Evolutionary conservation across 2,113 vertebrate genomes (phyloP).

Genomic region (Motacilla alba): DNA sequence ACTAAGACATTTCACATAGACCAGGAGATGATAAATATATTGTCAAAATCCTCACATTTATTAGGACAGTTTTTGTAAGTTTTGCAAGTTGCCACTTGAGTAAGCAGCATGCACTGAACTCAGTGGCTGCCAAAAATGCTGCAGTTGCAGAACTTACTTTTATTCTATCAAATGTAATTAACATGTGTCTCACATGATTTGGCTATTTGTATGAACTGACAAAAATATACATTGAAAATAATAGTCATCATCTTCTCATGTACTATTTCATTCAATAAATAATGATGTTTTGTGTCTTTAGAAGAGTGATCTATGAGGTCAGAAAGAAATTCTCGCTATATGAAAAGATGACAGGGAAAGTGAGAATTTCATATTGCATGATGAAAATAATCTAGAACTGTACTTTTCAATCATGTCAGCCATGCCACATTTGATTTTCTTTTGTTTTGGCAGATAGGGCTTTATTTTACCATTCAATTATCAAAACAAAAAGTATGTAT

Average conservation of each 20-base stretch:
- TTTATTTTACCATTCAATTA: background rate
- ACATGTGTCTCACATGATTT: background rate
- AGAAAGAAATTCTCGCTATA: background rate
- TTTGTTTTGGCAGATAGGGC: background rate
- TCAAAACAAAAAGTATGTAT: background rate
- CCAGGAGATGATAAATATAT: conserved; percentile 29
- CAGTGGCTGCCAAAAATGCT: conserved; percentile 34
- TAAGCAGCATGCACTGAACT: background rate
- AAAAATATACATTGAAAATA: conserved; percentile 34
- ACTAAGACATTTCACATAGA: background rate
- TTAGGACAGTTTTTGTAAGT: conserved; percentile 24
- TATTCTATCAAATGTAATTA: conserved; percentile 15
- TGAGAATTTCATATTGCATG: background rate
- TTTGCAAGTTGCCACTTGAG: conserved; percentile 51
- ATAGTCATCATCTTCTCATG: conserved; percentile 8
- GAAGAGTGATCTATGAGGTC: background rate
- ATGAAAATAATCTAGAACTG: background rate
- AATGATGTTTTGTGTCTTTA: background rate
- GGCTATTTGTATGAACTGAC: conserved; percentile 1
- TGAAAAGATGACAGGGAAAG: background rate
- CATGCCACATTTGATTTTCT: background rate
- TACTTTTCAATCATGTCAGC: background rate
- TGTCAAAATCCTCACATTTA: conserved; percentile 34
- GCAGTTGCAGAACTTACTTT: conserved; percentile 47
- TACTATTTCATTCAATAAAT: conserved; percentile 22